These are phyloP conservation scores for Philopotamus ludificatus DNA, from an alignment of 1,140 invertebrate species.

Conservation along the genomic window DNA sequence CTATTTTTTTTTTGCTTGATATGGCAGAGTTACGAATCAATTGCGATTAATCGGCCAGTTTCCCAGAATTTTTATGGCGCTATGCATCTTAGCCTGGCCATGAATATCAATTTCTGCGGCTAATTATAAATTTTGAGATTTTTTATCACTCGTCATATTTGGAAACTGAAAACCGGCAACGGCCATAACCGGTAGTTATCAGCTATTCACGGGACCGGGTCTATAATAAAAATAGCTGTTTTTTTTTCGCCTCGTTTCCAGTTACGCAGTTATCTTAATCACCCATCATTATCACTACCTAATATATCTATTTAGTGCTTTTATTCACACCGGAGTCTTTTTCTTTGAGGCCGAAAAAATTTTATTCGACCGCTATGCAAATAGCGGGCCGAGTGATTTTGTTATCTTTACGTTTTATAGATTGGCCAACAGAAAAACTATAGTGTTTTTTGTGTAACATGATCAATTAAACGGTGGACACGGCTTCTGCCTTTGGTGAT, in stretches of 20 bases:
- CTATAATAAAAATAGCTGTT: background rate
- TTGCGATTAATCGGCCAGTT: too few species aligned
- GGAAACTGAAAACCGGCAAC: too few species aligned
- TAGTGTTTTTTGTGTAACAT: slow-evolving; percentile 5
- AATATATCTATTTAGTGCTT: slow-evolving; percentile 4
- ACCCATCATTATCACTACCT: slow-evolving; percentile 6
- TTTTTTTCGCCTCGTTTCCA: background rate
- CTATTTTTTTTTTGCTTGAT: too few species aligned
- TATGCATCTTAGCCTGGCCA: too few species aligned
- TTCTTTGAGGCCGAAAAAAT: background rate
- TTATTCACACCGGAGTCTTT: background rate
- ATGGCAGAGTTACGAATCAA: too few species aligned
- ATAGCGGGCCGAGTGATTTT: slow-evolving; percentile 1
- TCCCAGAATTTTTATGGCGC: too few species aligned
- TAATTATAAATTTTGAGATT: too few species aligned
- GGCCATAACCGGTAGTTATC: background rate
- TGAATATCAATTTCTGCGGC: too few species aligned
- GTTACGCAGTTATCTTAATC: slow-evolving; percentile 4
- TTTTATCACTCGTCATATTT: too few species aligned
- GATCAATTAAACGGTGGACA: slow-evolving; percentile 17
- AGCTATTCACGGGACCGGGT: background rate
- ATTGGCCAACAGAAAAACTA: background rate
- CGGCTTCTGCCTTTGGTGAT: slow-evolving; percentile 7
- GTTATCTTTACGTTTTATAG: background rate
- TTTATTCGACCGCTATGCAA: background rate